A percentile compares a stretch with the other conserved stretches of the same genome.
phyloP scores from a whole-genome alignment of 2,888 invertebrate species.

The Pyralis farinalis region DNA sequence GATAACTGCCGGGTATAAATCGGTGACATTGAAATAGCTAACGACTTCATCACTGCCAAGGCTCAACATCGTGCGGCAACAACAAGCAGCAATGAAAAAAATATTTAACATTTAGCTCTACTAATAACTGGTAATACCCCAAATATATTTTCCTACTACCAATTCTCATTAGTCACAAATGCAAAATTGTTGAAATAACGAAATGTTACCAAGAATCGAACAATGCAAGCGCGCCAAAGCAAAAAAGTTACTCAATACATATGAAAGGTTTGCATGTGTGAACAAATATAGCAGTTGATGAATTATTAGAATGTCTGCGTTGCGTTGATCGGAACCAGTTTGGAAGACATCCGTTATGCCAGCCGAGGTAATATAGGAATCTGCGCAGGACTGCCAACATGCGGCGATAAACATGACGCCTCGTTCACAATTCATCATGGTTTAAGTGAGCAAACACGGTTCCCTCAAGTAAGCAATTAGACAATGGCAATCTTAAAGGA shows the following conservation, averaged over 20 bases:
- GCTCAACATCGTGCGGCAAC: no score
- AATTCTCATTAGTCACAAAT: background rate
- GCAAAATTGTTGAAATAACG: background rate
- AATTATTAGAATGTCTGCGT: no score
- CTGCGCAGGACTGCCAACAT: background rate
- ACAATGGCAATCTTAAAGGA: conserved; percentile 70
- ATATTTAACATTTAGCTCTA: no score
- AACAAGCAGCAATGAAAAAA: no score
- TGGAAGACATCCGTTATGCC: conserved; percentile 2
- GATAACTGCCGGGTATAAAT: no score
- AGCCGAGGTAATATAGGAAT: background rate
- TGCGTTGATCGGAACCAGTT: background rate
- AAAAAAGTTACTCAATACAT: background rate
- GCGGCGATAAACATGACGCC: conserved; percentile 11
- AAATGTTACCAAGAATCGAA: background rate
- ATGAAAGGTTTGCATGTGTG: background rate
- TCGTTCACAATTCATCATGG: conserved; percentile 29
- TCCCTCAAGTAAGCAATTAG: conserved; percentile 57
- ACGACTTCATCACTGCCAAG: no score
- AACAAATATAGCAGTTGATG: no score
- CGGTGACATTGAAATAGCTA: no score
- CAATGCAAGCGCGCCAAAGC: background rate
- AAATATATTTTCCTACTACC: no score
- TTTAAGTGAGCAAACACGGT: conserved; percentile 33
- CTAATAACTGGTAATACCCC: no score